Base-by-base conservation (phyloP, 1,140 invertebrate species). In the Onthophagus taurus region DNA sequence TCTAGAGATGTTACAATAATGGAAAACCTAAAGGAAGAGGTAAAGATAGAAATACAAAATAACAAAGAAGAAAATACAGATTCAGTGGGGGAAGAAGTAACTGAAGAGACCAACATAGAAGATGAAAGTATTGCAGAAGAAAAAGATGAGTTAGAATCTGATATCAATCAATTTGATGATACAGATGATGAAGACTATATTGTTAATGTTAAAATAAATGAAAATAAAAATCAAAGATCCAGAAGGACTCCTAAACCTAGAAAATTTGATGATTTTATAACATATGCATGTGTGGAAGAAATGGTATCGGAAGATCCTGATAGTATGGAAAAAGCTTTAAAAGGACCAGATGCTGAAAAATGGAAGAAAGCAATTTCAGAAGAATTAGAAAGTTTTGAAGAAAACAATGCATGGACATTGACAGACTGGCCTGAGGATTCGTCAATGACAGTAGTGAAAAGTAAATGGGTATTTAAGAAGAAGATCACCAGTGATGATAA, bases 391-490 rank as follows among this genome's bases (percentile, higher is more conserved):
- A 14, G n/a, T 2, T 39, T 39, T 21, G 20, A 39, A 3, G 37
- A 29, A 6, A 39, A 26, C 26, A 17, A 21, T n/a, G 37, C 37
- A 8, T 39, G 37, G 37, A 23, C 23, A 8, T 2, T 39, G 4
- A n/a, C 3, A 8, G 24, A 39, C 18, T 2, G n/a, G 12, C 39
- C 39, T 2, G 29, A 42, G 20, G 42, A 43, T 7, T 33, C 51
- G 36, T 30, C 47, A 44, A 34, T 17, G 33, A 50, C 48, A 54
- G 45, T 55, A 9, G 47, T 60, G 11, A 37, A 51, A n/a, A 54
- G 50, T 19, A 66, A 56, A 38, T 69, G 63, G 64, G 55, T 72
- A 2, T 69, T 57, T 19, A 59, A 61, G 11, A 50, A 35, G 23
- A 67, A 68, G 31, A 47, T 42, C 7, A 48, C 60, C 21, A 23